phyloP scores from a whole-genome alignment of 1,140 invertebrate species.

The Berghia stephanieae region DNA sequence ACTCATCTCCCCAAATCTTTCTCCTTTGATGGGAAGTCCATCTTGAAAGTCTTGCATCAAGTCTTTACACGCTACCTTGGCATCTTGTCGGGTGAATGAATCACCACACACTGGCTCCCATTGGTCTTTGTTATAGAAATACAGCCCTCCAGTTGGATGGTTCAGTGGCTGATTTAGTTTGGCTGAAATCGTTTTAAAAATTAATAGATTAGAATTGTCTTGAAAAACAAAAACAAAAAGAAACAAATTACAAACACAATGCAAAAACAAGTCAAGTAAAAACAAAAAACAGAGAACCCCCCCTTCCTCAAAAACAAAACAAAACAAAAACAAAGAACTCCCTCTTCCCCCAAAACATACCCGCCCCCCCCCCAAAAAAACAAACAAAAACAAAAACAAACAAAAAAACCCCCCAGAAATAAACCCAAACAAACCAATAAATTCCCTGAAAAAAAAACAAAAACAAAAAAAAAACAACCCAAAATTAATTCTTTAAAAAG shows the following conservation, averaged over 20 bases:
- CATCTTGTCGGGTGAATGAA: conserved; percentile 43
- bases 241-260: background rate
- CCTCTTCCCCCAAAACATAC: too few species aligned
- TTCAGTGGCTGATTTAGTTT: conserved; percentile 46
- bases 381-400: background rate
- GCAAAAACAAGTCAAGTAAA: background rate
- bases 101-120: conserved; percentile 58
- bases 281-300: background rate
- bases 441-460: background rate
- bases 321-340: background rate
- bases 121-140: conserved; percentile 40
- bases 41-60: conserved; percentile 44
- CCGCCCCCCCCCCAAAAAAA: background rate
- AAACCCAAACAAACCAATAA: background rate
- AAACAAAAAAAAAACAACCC: conserved; percentile 26
- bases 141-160: conserved; percentile 44
- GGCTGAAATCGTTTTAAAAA: conserved; percentile 41
- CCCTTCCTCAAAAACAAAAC: too few species aligned
- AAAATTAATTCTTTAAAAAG: too few species aligned
- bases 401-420: background rate
- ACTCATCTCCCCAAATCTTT: conserved; percentile 43
- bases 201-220: background rate
- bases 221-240: background rate
- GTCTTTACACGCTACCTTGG: conserved; percentile 46
- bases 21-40: conserved; percentile 44